Evolutionary conservation across 2,888 invertebrate species (phyloP), one percentile per base, ranked within the genome.

Genomic region (Eristalinus aeneus): DNA sequence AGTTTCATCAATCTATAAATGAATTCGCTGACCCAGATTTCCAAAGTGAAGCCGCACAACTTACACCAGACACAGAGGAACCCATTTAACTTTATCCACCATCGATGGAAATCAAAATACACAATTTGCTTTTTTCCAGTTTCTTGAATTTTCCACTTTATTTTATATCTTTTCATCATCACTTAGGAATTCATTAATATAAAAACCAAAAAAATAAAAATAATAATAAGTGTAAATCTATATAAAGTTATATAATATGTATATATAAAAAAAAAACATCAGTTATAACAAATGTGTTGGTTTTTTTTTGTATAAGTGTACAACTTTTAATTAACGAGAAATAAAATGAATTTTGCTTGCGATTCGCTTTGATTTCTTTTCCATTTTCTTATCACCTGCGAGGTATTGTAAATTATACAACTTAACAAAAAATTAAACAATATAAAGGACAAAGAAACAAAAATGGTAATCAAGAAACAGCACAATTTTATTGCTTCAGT

Each of bases 141-240:
- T 77, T 73, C 74, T 71, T 36, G 54, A 71, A 65, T 56, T 76
- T 75, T 77, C 61, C 78, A 69, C 61, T 86, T 74, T 73, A 71
- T 78, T 77, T 76, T 69, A 11, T 65, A 34, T 71, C 36, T 20
- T 80, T 56, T 84, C 71, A 39, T 72, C 72, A 76, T 82, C 74
- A 82, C 68, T 82, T 78, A 77, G 74, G 82, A 86, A 86, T 82
- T 82, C 82, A 86, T 71, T 77, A 81, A 80, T 77, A 80, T 79
- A 85, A 85, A 75, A 85, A 80, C 80, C 77, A 81, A 82, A 78
- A 78, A 72, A 53, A 76, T n/a, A n/a, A 68, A 61, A 78, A 63
- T 76, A 67, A 77, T 69, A 74, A 79, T 73, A 53, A 73, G 53
- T 60, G 72, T 68, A 73, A 64, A 74, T 81, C 71, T 77, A 81